phyloP scores from a whole-genome alignment of 2,888 invertebrate genomes.

The Coleophora deauratella region DNA sequence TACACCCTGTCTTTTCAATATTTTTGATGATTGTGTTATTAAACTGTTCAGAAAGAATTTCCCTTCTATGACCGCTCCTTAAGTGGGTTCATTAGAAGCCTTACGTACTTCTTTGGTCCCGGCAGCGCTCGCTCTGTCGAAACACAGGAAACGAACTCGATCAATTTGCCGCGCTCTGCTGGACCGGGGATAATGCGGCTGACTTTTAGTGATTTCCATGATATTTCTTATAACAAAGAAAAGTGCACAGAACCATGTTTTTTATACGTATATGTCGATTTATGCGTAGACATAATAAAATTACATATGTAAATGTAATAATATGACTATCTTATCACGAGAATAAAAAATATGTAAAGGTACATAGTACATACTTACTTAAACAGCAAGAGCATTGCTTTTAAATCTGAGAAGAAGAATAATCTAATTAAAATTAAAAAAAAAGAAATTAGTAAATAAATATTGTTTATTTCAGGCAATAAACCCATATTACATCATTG shows the following conservation, averaged over 20 bases:
- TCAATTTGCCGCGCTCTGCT: slow-evolving; percentile 22
- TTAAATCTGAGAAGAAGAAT: too few relatives aligned
- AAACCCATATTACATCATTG: too few relatives aligned
- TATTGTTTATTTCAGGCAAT: too few relatives aligned
- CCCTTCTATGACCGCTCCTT: too few relatives aligned
- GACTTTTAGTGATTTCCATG: slow-evolving; percentile 16
- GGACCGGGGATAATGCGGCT: slow-evolving; percentile 14
- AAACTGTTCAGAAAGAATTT: too few relatives aligned
- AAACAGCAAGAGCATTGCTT: not conserved
- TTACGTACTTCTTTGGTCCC: slow-evolving; percentile 13
- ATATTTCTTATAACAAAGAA: not conserved
- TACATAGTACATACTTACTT: not conserved
- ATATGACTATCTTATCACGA: not conserved
- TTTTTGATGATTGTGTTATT: too few relatives aligned
- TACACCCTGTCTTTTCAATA: too few relatives aligned
- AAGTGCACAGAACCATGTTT: not conserved
- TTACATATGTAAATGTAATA: not conserved
- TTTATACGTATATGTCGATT: not conserved
- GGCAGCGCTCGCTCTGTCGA: slow-evolving; percentile 1
- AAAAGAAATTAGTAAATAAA: too few relatives aligned
- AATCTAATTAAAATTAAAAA: too few relatives aligned
- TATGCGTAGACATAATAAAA: not conserved
- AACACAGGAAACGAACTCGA: slow-evolving; percentile 19
- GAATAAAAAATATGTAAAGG: not conserved
- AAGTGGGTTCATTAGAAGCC: too few relatives aligned